Percentiles rank a stretch among this genome's conserved stretches.
phyloP scores from a whole-genome alignment of 2,888 invertebrate genomes.

The Acanthosepion esculentum region DNA sequence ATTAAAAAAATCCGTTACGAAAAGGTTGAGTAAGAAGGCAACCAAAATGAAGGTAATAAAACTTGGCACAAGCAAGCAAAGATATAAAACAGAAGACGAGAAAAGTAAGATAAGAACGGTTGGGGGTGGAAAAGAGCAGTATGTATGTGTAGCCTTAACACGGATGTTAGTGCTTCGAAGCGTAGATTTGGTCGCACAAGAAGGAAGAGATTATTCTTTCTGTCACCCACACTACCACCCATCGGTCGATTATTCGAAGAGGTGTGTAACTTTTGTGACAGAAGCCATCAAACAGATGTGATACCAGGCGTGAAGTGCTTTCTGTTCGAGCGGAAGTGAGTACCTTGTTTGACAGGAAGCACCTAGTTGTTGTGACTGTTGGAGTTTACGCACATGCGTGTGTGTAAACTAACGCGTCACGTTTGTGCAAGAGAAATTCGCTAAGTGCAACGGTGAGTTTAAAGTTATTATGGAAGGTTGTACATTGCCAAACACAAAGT shows the following conservation, averaged over 20 bases:
- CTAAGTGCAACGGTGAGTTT: too few species aligned
- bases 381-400: background rate
- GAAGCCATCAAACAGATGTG: conserved; percentile 33
- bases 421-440: too few species aligned
- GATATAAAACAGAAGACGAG: background rate
- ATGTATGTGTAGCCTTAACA: background rate
- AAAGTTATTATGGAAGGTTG: too few species aligned
- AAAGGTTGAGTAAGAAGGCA: too few species aligned
- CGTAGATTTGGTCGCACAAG: background rate
- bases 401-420: too few species aligned
- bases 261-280: conserved; percentile 20
- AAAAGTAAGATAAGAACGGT: background rate
- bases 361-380: background rate
- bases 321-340: conserved; percentile 12
- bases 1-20: too few species aligned
- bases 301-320: background rate
- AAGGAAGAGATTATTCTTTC: background rate
- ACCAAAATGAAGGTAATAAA: too few species aligned
- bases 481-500: too few species aligned
- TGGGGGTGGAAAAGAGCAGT: background rate
- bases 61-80: background rate
- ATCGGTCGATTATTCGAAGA: conserved; percentile 16
- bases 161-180: background rate
- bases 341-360: conserved; percentile 23
- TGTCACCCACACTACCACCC: background rate